Conservation (phyloP, 2,888 invertebrate genomes). For the Polydrusus cervinus region DNA sequence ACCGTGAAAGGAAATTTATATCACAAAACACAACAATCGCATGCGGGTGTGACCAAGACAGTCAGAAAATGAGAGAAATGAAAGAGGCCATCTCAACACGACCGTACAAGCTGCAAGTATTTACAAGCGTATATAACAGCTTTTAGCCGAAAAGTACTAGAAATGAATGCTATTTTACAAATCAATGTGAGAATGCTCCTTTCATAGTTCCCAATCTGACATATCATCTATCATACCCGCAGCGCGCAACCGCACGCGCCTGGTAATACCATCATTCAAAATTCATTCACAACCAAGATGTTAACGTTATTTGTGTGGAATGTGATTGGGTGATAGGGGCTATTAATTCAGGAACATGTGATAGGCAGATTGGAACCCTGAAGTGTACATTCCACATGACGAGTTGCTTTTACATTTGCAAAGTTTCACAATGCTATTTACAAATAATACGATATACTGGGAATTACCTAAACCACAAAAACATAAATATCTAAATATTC, state of each 20-base stretch:
- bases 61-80: constrained; percentile 72
- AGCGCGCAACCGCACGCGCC: constrained; percentile 61
- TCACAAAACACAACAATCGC: constrained; percentile 73
- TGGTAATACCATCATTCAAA: constrained; percentile 48
- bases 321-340: constrained; percentile 64
- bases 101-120: constrained; percentile 76
- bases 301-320: constrained; percentile 63
- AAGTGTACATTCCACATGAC: constrained; percentile 78
- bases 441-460: constrained; percentile 50
- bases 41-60: constrained; percentile 75
- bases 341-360: constrained; percentile 58
- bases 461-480: constrained; percentile 45
- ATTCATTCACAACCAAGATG: constrained; percentile 37
- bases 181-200: constrained; percentile 82
- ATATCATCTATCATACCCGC: constrained; percentile 68
- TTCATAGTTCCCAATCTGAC: constrained; percentile 87
- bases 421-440: constrained; percentile 65
- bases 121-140: constrained; percentile 73
- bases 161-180: constrained; percentile 65
- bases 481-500: constrained; percentile 27
- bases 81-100: constrained; percentile 70
- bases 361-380: constrained; percentile 78
- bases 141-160: constrained; percentile 64
- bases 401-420: constrained; percentile 63
- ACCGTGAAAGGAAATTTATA: constrained; percentile 85